A percentile compares a stretch with the other conserved stretches of the same genome.
These are phyloP conservation scores for Echinops telfairi DNA, from an alignment of 2,113 vertebrate genomes.

Conservation along the genomic window DNA sequence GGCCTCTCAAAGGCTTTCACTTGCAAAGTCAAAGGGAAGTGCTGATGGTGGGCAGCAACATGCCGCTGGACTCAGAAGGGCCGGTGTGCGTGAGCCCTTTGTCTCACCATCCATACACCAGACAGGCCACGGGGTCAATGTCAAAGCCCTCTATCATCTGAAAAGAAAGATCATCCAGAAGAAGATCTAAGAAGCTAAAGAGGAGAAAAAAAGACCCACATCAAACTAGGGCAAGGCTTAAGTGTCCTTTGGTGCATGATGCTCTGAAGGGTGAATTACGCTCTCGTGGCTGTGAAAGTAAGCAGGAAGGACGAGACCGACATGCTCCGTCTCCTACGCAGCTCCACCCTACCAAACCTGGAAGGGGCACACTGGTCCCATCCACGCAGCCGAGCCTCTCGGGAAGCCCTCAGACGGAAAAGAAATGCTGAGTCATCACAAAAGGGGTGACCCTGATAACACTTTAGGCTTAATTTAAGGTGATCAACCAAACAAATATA, in stretches of 20 bases:
- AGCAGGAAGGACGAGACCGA: background rate
- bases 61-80: background rate
- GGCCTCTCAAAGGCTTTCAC: background rate
- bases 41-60: background rate
- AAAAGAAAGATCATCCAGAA: constrained; percentile 17
- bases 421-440: background rate
- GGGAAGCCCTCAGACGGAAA: background rate
- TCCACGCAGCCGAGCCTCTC: background rate
- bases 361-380: background rate
- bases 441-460: background rate
- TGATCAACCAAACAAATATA: background rate
- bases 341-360: background rate
- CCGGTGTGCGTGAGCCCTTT: background rate
- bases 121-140: no score
- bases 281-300: constrained; percentile 27
- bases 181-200: background rate
- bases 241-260: constrained; percentile 69
- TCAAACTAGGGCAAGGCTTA: constrained; percentile 31
- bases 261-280: background rate
- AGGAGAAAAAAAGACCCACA: background rate
- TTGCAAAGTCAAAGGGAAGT: background rate
- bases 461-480: constrained; percentile 39
- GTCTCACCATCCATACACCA: background rate
- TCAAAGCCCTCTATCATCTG: background rate
- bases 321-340: constrained; percentile 9